A percentile compares a stretch with the other conserved stretches of the same genome.
phyloP scores from a whole-genome alignment of 2,888 invertebrate genomes.

The Eremobia ochroleuca region DNA sequence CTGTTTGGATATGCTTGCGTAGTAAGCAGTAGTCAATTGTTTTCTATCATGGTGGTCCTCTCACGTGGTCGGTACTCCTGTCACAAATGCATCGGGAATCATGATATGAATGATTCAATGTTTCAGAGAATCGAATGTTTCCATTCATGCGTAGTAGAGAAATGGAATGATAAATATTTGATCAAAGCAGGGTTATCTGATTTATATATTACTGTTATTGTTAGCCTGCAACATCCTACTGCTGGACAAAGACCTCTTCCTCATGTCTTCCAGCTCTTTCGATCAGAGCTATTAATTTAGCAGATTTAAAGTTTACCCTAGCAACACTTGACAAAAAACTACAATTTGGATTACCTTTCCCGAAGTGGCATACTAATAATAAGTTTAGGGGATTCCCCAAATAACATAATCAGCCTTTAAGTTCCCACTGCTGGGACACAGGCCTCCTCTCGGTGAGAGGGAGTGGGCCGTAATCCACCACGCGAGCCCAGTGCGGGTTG shows the following conservation, averaged over 20 bases:
- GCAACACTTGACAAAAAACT: no score
- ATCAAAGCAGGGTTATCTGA: neutral
- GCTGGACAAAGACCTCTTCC: no score
- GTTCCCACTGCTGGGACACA: no score
- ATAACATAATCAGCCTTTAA: neutral
- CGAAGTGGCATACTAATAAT: neutral
- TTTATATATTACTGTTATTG: no score
- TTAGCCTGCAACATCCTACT: no score
- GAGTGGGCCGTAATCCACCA: no score
- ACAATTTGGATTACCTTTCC: neutral
- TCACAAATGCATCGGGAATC: conserved; percentile 18
- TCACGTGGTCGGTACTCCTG: neutral
- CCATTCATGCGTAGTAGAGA: neutral
- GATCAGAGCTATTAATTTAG: no score
- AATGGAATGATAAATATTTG: neutral
- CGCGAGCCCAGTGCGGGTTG: no score
- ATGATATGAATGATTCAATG: conserved; percentile 37
- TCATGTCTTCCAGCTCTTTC: no score
- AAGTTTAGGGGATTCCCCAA: neutral
- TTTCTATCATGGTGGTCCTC: conserved; percentile 27
- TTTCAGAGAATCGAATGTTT: conserved; percentile 21
- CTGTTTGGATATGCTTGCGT: conserved; percentile 20
- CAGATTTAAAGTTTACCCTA: no score
- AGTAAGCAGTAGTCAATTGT: conserved; percentile 21
- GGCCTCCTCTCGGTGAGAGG: no score